Evolutionary conservation across 2,888 invertebrate genomes (phyloP), one percentile per base, ranked within the genome.

Genomic region (Strigamia transsilvanica): DNA sequence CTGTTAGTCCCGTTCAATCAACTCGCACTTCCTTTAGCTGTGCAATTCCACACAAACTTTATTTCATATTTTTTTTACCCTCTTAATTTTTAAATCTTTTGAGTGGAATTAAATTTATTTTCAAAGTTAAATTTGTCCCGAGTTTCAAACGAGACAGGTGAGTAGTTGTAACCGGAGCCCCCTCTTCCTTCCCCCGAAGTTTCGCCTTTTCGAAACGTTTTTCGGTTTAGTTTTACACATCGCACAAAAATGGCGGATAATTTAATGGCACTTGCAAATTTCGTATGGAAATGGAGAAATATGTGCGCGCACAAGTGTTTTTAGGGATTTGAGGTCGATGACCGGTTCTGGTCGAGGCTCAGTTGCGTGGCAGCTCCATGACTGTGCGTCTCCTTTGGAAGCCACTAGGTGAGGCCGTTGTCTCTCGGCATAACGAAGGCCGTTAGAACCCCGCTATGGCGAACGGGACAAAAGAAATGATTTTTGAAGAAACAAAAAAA

Each of bases 361-460:
- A 73, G 27, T 73, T 73, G 73, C 73, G 73, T 73, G 73, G 73
- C 73, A 73, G 73, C 73, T 73, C 73, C 73, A 73, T 73, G 73
- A 73, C 73, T 73, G 73, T 73, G 73, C 73, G 73, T 73, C 73
- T 73, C 73, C 73, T 73, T 73, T 73, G 73, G 73, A 73, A 73
- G 73, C 73, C 73, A 73, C 73, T 73, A 73, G 73, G 73, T 73
- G 73, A 73, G 73, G 73, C 73, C 73, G 73, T 73, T 73, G 73
- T 73, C 9, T 32, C 73, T 73, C 73, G 32, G 27, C 73, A 73
- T 73, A 73, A 73, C 73, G 73, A 73, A 73, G 73, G 73, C 73
- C 73, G 73, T 73, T 73, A 32, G 27, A 73, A 73, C 4, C 73
- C 23, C 73, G 27, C 3, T 73, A 73, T 73, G 27, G 32, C 73